phyloP scores from a whole-genome alignment of 1,140 invertebrate genomes.

The Drosophila leontia region DNA sequence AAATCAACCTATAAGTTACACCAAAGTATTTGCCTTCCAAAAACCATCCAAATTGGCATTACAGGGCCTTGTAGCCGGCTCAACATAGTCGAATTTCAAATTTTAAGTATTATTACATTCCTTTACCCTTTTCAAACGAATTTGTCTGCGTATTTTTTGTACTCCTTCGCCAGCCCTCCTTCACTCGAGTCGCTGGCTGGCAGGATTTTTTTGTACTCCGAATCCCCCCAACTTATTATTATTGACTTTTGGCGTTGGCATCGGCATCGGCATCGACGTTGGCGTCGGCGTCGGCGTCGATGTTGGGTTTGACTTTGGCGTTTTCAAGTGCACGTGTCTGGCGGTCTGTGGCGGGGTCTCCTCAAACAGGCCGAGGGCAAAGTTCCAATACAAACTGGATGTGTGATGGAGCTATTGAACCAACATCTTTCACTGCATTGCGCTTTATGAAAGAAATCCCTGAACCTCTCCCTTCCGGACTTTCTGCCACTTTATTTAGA shows the following conservation, averaged over 20 bases:
- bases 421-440: slow-evolving; percentile 66
- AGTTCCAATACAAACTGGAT: slow-evolving; percentile 31
- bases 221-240: slow-evolving; percentile 69
- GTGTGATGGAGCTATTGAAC: slow-evolving; percentile 66
- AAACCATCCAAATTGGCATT: not conserved
- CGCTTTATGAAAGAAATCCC: slow-evolving; percentile 45
- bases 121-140: slow-evolving; percentile 82
- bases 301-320: slow-evolving; percentile 55
- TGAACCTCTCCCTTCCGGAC: slow-evolving; percentile 1
- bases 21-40: not conserved
- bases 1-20: not conserved
- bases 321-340: slow-evolving; percentile 79
- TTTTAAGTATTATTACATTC: slow-evolving; percentile 84
- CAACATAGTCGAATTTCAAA: slow-evolving; percentile 73
- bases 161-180: not conserved
- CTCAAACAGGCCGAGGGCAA: slow-evolving; percentile 23
- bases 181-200: not conserved
- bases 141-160: slow-evolving; percentile 73
- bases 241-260: slow-evolving; percentile 74
- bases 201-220: slow-evolving; percentile 36
- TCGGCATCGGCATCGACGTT: slow-evolving; percentile 35
- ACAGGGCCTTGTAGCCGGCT: slow-evolving; percentile 24
- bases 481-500: slow-evolving; percentile 63
- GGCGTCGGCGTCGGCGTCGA: slow-evolving; percentile 14
- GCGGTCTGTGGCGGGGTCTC: slow-evolving; percentile 40